Conservation (phyloP, 1,140 invertebrate species). For the Himalopsyche phryganea region DNA sequence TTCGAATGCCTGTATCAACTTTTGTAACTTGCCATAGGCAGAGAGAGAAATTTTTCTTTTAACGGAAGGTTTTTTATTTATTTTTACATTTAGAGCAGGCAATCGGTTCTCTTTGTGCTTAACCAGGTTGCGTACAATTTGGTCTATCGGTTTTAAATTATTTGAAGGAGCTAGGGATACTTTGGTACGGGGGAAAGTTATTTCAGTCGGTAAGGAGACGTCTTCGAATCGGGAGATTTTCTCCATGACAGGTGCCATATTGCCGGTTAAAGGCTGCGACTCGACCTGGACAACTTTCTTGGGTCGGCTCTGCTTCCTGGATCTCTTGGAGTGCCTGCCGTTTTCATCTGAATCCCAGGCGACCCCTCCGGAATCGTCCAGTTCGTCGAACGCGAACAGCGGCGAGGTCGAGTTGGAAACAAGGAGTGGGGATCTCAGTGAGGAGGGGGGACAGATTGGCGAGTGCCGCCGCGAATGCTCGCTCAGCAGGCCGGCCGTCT, state of each 20-base stretch:
- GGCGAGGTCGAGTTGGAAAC: constrained; percentile 40
- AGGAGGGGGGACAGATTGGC: constrained; percentile 33
- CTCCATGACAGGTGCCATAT: no score
- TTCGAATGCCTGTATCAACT: neutral
- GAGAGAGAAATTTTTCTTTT: neutral
- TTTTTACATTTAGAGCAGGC: neutral
- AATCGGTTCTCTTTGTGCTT: constrained; percentile 1
- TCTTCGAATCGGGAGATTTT: no score
- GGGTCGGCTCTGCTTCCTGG: constrained; percentile 50
- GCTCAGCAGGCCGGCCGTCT: constrained; percentile 8
- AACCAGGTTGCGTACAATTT: constrained; percentile 22
- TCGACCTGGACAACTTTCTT: constrained; percentile 45
- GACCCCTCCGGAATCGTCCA: constrained; percentile 37
- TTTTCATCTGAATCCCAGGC: constrained; percentile 34
- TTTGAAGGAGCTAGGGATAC: neutral
- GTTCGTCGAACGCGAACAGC: constrained; percentile 32
- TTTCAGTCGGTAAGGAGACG: no score
- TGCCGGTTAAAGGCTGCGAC: no score
- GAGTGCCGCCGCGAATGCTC: constrained; percentile 51
- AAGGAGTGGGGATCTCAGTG: constrained; percentile 33
- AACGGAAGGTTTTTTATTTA: neutral
- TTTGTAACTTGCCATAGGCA: neutral
- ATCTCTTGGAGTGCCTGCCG: constrained; percentile 39
- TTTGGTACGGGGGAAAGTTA: neutral
- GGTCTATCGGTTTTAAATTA: constrained; percentile 16